Conservation (phyloP, 1,140 invertebrate genomes). For the Alviniconcha marisindica region DNA sequence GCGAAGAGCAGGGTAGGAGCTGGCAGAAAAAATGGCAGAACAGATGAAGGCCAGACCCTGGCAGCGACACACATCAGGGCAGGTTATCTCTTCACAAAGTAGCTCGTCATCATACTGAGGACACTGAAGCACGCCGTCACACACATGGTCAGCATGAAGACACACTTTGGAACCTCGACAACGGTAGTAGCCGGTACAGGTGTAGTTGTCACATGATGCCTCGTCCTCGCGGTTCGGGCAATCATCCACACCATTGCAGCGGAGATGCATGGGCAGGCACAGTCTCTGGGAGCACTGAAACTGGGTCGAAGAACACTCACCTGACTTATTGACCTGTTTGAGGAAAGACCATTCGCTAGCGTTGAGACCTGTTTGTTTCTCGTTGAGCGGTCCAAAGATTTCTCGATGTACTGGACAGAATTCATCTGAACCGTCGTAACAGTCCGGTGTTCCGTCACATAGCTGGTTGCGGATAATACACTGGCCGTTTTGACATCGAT, state of each 20-base stretch:
- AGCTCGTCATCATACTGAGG: constrained; percentile 23
- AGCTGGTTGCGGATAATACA: neutral
- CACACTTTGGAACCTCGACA: neutral
- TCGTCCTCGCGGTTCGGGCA: constrained; percentile 33
- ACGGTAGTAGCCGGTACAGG: constrained; percentile 13
- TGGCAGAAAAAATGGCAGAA: neutral
- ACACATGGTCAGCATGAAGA: constrained; percentile 10
- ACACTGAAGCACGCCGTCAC: constrained; percentile 34
- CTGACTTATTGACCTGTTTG: no score
- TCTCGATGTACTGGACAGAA: no score
- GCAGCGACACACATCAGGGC: constrained; percentile 31
- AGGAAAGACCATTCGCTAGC: no score
- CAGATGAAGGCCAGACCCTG: constrained; percentile 36
- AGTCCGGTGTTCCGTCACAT: neutral
- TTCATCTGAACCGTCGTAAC: constrained; percentile 25
- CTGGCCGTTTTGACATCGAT: neutral
- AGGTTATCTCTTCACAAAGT: neutral
- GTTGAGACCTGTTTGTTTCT: no score
- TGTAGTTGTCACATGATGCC: neutral
- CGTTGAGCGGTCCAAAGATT: no score
- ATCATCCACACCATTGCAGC: constrained; percentile 43
- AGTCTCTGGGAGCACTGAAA: constrained; percentile 19
- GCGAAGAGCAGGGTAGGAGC: constrained; percentile 9
- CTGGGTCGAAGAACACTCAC: constrained; percentile 33
- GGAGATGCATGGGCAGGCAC: constrained; percentile 35